Evolutionary conservation across 2,113 vertebrate genomes (phyloP).

Genomic region (Amazona guildingii): DNA sequence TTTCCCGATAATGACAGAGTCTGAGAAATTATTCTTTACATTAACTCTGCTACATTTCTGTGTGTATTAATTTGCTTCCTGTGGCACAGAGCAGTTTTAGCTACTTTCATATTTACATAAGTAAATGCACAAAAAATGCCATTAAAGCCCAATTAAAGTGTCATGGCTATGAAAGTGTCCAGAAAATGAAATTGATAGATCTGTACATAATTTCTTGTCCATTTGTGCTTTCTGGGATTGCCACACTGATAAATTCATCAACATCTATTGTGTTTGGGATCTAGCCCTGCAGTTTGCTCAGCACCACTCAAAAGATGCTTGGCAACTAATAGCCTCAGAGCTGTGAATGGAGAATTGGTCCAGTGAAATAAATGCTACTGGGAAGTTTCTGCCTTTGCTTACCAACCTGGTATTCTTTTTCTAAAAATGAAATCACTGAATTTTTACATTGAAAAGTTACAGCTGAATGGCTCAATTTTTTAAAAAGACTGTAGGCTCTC

Average conservation of each 20-base stretch:
- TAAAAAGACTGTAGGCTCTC: background rate
- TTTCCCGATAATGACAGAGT: background rate
- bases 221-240: conserved; percentile 9
- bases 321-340: background rate
- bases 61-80: conserved; percentile 29
- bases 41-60: background rate
- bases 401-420: background rate
- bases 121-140: conserved; percentile 6
- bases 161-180: background rate
- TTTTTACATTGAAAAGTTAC: background rate
- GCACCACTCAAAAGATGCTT: background rate
- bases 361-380: background rate
- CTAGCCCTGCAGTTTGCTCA: background rate
- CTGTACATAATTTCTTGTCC: background rate
- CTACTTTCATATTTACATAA: conserved; percentile 37
- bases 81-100: background rate
- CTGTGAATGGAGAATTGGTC: background rate
- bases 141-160: conserved; percentile 47
- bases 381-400: conserved; percentile 7
- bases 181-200: background rate
- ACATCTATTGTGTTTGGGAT: background rate
- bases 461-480: background rate
- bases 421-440: background rate
- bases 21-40: conserved; percentile 13
- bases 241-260: background rate